Percentiles rank a stretch among this genome's conserved stretches.
Conservation (phyloP, 2,888 invertebrate genomes). For the Aphodius granarius region DNA sequence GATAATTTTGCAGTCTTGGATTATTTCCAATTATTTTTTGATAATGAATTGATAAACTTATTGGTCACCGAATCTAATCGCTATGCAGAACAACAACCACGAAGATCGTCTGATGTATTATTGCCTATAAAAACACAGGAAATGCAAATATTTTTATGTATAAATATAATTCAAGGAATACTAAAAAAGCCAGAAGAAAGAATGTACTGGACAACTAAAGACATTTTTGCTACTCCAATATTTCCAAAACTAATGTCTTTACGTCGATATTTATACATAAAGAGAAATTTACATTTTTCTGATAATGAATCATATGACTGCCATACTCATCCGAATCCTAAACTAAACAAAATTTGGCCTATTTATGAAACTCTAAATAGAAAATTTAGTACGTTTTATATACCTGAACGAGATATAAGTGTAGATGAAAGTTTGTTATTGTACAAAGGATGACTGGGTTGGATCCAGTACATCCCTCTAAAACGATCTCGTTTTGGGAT, state of each 20-base stretch:
- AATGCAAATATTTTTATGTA: not conserved
- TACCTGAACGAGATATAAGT: no score
- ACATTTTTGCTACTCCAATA: not conserved
- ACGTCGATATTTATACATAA: constrained; percentile 15
- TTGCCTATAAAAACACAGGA: not conserved
- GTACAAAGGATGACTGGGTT: constrained; percentile 39
- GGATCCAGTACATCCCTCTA: no score
- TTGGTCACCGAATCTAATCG: not conserved
- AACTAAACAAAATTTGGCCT: no score
- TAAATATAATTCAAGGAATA: not conserved
- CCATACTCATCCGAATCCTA: constrained; percentile 24
- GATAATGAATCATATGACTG: constrained; percentile 16
- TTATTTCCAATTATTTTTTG: not conserved
- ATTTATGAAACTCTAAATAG: no score
- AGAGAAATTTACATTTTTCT: constrained; percentile 21
- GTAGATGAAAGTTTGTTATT: constrained; percentile 41
- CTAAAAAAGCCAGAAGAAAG: not conserved
- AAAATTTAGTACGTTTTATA: constrained; percentile 22
- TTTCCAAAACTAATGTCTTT: not conserved
- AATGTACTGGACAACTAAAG: not conserved
- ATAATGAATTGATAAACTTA: not conserved
- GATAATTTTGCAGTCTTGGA: no score
- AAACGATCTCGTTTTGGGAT: constrained; percentile 43
- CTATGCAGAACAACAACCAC: no score
- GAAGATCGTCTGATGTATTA: not conserved